Evolutionary conservation across 2,797 vertebrate genomes (phyloP).

Genomic region (Gallinago nigripennis): DNA sequence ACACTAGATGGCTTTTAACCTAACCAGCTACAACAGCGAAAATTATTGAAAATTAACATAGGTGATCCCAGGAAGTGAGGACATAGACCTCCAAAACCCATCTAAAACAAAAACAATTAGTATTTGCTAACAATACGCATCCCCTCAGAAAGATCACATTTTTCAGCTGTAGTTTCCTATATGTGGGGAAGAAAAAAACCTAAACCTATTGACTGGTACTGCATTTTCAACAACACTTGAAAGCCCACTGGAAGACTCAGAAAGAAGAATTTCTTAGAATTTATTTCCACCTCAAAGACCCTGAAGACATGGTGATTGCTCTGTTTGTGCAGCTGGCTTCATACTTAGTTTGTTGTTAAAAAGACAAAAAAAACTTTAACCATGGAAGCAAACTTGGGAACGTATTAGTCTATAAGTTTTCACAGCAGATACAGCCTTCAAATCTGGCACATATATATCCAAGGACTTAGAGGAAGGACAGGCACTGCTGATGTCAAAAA

Average conservation of each 20-base stretch:
- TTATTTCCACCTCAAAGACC: background rate
- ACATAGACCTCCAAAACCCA: background rate
- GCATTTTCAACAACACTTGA: background rate
- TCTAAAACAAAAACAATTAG: background rate
- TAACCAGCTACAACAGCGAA: background rate
- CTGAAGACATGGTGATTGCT: background rate
- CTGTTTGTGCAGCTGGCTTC: background rate
- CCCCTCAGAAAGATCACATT: background rate
- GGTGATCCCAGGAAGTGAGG: background rate
- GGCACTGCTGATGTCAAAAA: background rate
- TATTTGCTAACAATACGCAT: background rate
- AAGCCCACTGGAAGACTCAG: background rate
- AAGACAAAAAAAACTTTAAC: background rate
- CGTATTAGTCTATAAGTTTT: background rate
- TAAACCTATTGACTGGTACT: background rate
- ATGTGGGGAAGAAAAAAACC: background rate
- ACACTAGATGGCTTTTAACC: background rate
- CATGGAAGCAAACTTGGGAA: background rate
- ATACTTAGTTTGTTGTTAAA: background rate
- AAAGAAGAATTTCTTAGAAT: background rate
- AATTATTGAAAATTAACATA: background rate
- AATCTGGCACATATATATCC: background rate
- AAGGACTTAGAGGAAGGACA: background rate
- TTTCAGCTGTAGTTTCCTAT: background rate
- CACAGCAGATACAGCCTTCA: background rate